phyloP scores from a whole-genome alignment of 1,140 invertebrate species.

The Lordiphosa collinella region DNA sequence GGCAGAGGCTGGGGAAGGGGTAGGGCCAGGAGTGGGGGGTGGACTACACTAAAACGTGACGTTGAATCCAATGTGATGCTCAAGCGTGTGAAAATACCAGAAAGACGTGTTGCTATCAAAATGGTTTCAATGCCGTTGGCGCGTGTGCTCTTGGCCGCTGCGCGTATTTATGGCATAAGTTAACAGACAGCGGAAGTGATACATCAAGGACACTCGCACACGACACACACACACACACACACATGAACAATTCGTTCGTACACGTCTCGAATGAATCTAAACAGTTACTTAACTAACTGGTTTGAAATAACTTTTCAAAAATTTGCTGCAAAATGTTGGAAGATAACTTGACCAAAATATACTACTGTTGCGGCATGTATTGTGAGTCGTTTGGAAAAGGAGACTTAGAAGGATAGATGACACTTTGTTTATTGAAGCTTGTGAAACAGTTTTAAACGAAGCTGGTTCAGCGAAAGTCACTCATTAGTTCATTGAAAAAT shows the following conservation, averaged over 20 bases:
- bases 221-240: not conserved
- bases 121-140: constrained; percentile 48
- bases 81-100: constrained; percentile 79
- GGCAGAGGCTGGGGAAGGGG: no score
- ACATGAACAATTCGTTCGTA: constrained; percentile 28
- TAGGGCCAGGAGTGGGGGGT: not conserved
- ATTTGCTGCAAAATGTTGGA: no score
- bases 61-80: constrained; percentile 79
- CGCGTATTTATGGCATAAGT: constrained; percentile 73
- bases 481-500: no score
- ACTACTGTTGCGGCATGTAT: no score
- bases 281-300: constrained; percentile 40
- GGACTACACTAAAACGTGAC: constrained; percentile 70
- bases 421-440: no score
- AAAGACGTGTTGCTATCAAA: constrained; percentile 79
- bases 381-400: no score
- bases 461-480: no score
- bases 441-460: no score
- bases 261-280: constrained; percentile 67
- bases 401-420: no score
- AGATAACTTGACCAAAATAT: no score
- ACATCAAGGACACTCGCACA: constrained; percentile 63
- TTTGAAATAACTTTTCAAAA: constrained; percentile 10
- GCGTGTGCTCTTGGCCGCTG: constrained; percentile 59
- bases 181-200: constrained; percentile 76